These are phyloP conservation scores for Poecile montanus DNA, from an alignment of 2,797 vertebrate genomes.

Conservation along the genomic window DNA sequence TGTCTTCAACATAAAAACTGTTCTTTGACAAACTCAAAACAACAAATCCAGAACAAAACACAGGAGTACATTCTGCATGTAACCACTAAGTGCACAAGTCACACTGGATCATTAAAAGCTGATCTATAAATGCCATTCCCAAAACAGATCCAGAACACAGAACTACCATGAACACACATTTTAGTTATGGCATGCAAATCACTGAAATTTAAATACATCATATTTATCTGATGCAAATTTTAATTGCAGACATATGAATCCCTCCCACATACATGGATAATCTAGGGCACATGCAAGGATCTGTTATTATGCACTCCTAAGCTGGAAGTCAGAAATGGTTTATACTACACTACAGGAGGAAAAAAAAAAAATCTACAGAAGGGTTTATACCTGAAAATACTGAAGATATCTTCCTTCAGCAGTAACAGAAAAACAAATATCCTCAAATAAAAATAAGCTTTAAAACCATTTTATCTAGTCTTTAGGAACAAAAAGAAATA, in stretches of 20 bases:
- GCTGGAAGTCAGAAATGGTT: slow-evolving; percentile 23
- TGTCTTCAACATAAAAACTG: neutral
- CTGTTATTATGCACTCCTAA: slow-evolving; percentile 52
- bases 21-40: slow-evolving; percentile 23
- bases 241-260: slow-evolving; percentile 44
- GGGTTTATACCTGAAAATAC: slow-evolving; percentile 14
- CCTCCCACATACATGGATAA: slow-evolving; percentile 32
- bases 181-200: slow-evolving; percentile 18
- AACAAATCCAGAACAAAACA: neutral
- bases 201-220: slow-evolving; percentile 32
- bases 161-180: slow-evolving; percentile 15
- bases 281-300: slow-evolving; percentile 52
- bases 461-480: neutral
- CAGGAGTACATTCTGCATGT: neutral
- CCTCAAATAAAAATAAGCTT: neutral
- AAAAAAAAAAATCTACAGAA: neutral
- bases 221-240: slow-evolving; percentile 56
- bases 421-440: neutral
- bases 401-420: neutral
- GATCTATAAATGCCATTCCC: slow-evolving; percentile 44
- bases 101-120: slow-evolving; percentile 14
- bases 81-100: slow-evolving; percentile 6
- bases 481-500: neutral
- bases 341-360: neutral
- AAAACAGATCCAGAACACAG: slow-evolving; percentile 8